Evolutionary conservation across 2,113 vertebrate genomes (phyloP).

Genomic region (Aegithalos caudatus): DNA sequence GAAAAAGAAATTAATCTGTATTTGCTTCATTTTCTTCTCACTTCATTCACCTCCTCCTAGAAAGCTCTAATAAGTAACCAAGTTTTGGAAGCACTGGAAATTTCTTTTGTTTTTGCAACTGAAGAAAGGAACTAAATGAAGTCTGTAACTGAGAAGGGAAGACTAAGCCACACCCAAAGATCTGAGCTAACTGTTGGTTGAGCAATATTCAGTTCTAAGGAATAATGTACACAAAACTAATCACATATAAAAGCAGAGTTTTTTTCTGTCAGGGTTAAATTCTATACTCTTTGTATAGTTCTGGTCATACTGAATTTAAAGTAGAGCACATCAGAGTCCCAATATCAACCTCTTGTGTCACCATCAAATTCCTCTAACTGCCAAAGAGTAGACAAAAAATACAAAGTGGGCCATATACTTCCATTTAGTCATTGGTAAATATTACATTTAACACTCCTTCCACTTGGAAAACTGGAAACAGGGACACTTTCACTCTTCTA

Average conservation of each 20-base stretch:
- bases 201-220: background rate
- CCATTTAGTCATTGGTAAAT: background rate
- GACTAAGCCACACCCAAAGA: background rate
- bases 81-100: background rate
- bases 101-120: background rate
- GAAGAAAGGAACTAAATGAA: background rate
- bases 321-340: background rate
- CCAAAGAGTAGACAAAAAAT: background rate
- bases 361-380: background rate
- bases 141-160: background rate
- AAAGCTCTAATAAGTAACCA: background rate
- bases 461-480: conserved; percentile 2
- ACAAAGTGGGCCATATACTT: background rate
- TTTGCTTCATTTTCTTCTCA: background rate
- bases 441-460: background rate
- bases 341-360: background rate
- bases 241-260: background rate
- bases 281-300: background rate
- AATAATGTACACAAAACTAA: background rate
- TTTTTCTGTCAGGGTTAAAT: background rate
- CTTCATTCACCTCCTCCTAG: background rate
- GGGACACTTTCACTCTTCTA: background rate
- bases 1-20: background rate
- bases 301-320: background rate
- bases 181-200: background rate